These are phyloP conservation scores for Papilio polytes DNA, from an alignment of 1,140 invertebrate genomes.

Conservation along the genomic window DNA sequence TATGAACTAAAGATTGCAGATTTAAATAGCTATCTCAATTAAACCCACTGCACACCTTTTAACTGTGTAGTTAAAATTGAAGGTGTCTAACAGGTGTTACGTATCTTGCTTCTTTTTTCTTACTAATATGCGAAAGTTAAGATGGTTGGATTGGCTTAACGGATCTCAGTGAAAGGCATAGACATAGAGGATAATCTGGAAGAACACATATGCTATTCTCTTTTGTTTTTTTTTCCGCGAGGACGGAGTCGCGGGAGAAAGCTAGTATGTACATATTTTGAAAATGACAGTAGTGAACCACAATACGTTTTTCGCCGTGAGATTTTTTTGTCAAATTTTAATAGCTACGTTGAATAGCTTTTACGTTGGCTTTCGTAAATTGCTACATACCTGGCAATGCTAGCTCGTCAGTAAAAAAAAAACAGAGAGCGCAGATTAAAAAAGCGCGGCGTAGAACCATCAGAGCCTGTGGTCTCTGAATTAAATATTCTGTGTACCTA, in stretches of 20 bases:
- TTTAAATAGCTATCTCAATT: too few species aligned
- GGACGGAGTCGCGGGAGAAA: background rate
- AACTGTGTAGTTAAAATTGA: too few species aligned
- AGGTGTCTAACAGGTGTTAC: too few species aligned
- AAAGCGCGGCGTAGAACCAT: conserved; percentile 18
- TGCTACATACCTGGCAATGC: conserved; percentile 34
- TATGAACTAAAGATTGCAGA: too few species aligned
- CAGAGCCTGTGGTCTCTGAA: conserved; percentile 23
- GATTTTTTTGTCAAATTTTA: conserved; percentile 29
- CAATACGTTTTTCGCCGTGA: background rate
- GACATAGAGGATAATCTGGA: too few species aligned
- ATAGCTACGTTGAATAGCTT: conserved; percentile 32
- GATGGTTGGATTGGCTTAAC: too few species aligned
- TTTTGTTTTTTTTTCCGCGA: too few species aligned
- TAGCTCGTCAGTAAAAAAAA: conserved; percentile 8
- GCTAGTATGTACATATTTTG: background rate
- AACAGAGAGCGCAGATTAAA: conserved; percentile 30
- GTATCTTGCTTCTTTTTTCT: too few species aligned
- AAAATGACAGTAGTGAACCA: background rate
- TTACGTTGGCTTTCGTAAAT: conserved; percentile 25
- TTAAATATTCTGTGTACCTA: conserved; percentile 12
- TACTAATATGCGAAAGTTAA: too few species aligned
- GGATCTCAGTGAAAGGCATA: too few species aligned
- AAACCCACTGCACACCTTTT: too few species aligned
- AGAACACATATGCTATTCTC: too few species aligned